Evolutionary conservation across 2,797 vertebrate species (phyloP), one percentile per base, ranked within the genome.

Genomic region (Pempheris klunzingeri): DNA sequence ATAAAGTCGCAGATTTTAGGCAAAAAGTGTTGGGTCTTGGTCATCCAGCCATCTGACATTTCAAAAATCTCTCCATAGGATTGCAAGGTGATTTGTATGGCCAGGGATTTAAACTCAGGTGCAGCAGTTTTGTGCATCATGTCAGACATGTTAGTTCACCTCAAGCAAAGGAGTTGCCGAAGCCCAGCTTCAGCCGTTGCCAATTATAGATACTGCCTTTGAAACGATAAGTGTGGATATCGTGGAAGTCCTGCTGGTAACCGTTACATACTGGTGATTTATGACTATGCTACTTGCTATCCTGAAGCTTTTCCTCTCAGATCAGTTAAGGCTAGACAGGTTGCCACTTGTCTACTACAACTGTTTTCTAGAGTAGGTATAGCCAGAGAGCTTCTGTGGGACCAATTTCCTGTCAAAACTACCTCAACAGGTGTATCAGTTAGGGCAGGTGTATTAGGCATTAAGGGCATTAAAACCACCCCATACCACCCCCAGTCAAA

Each of bases 361-460:
- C 10, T 77, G 0, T 65, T 65, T 4, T 77, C 53, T 1, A 49
- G 28, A 2, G 43, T 77, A 34, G 52, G 52, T 1, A 58, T 70
- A 30, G 14, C 34, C 2, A 50, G 3, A 6, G 54, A 60, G 3
- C 8, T 49, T 2, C 2, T 46, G 47, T 38, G 47, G 32, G 2
- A 54, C 49, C 53, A 62, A 55, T 4, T 47, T 52, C 12, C 5
- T 41, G 38, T 54, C 60, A 9, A 63, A 54, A 2, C 3, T 67
- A 12, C 13, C n/a, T n/a, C n/a, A n/a, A n/a, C n/a, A n/a, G n/a
- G n/a, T n/a, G n/a, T n/a, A n/a, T n/a, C n/a, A n/a, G n/a, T n/a
- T 69, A 7, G 18, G 43, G 7, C 34, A 41, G 9, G 41, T 68
- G 0, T 55, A 73, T 39, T 55, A 41, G 47, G 69, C 2, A 2